Evolutionary conservation across 2,113 vertebrate genomes (phyloP).

Genomic region (Petaurus breviceps): DNA sequence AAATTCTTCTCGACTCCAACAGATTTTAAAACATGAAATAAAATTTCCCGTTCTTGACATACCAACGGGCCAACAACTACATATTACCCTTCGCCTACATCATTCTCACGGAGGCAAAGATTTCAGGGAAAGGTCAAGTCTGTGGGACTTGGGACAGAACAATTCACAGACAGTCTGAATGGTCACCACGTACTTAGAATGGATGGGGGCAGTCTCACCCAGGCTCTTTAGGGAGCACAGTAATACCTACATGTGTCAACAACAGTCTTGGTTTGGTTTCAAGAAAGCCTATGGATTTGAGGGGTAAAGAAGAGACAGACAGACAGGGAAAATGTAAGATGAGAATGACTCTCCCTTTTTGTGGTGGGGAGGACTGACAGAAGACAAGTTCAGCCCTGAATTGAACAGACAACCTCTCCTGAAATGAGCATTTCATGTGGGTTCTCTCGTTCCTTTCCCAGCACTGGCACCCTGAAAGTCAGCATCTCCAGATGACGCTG

Average conservation of each 20-base stretch:
- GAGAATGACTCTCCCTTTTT: not conserved
- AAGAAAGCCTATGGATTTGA: not conserved
- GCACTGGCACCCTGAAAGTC: not conserved
- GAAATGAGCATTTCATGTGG: not conserved
- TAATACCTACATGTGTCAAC: not conserved
- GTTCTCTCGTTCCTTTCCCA: slow-evolving; percentile 6
- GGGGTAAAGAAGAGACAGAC: not conserved
- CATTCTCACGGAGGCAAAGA: not conserved
- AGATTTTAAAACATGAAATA: not conserved
- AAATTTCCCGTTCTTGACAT: slow-evolving; percentile 16
- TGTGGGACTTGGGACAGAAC: slow-evolving; percentile 25
- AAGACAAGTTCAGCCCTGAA: not conserved
- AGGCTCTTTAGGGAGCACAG: not conserved
- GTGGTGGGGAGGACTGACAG: not conserved
- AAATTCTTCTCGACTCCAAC: not conserved
- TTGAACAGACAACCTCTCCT: not conserved
- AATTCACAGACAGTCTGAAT: not conserved
- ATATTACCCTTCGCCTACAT: not conserved
- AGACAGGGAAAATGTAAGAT: not conserved
- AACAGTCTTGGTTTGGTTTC: slow-evolving; percentile 16
- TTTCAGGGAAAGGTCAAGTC: slow-evolving; percentile 20
- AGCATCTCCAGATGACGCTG: not conserved
- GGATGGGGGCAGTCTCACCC: not conserved
- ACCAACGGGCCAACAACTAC: not conserved
- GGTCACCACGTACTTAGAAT: not conserved